Conservation (phyloP, 2,888 invertebrate genomes). For the Aradus depressus region DNA sequence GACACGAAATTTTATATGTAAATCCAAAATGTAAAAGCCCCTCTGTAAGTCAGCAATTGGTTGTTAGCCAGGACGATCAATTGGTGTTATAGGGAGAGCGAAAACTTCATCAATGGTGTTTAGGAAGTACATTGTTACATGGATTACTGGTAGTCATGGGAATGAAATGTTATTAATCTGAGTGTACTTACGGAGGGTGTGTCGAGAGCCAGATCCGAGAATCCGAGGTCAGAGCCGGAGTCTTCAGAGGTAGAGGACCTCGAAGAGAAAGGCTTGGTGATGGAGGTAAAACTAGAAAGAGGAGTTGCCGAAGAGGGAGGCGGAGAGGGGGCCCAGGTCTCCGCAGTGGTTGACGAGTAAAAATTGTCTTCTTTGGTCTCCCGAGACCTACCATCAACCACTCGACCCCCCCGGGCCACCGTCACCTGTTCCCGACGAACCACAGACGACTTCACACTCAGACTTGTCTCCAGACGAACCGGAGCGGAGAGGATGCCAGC, state of each 20-base stretch:
- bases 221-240: constrained; percentile 13
- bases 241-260: constrained; percentile 19
- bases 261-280: constrained; percentile 18
- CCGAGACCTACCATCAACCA: constrained; percentile 56
- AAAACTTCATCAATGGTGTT: too few species aligned
- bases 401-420: constrained; percentile 51
- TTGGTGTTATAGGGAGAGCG: too few species aligned
- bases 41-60: too few species aligned
- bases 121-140: too few species aligned
- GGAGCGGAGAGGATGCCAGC: constrained; percentile 44
- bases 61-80: too few species aligned
- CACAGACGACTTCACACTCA: constrained; percentile 58
- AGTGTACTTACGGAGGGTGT: constrained; percentile 16
- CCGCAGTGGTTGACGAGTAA: constrained; percentile 53
- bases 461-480: constrained; percentile 56
- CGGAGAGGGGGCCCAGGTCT: constrained; percentile 50
- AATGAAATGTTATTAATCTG: too few species aligned
- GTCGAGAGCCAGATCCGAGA: constrained; percentile 13
- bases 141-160: too few species aligned
- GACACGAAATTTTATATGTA: too few species aligned
- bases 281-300: constrained; percentile 11
- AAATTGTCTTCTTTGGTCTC: constrained; percentile 61
- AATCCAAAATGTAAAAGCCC: too few species aligned
- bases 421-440: constrained; percentile 60
- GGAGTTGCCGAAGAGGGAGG: constrained; percentile 13